Evolutionary conservation across 2,797 vertebrate species (phyloP).

Genomic region (Helarctos malayanus): DNA sequence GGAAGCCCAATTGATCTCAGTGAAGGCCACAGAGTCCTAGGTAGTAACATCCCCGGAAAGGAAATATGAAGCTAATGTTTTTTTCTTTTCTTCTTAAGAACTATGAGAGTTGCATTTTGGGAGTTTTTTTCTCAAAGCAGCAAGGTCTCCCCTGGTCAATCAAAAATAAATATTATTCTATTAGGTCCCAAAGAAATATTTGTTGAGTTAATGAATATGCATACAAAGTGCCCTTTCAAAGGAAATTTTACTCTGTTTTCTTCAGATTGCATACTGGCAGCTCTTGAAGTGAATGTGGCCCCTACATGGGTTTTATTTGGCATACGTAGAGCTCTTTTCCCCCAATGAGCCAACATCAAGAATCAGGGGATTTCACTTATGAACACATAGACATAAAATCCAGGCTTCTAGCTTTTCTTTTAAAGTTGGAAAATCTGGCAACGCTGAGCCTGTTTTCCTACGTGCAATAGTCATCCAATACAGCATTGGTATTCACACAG

Average conservation of each 20-base stretch:
- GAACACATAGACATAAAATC: neutral
- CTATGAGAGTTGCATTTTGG: slow-evolving; percentile 45
- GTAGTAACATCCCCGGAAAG: neutral
- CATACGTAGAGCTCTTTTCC: neutral
- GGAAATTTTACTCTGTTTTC: slow-evolving; percentile 26
- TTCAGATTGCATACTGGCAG: neutral
- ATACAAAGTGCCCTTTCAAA: slow-evolving; percentile 68
- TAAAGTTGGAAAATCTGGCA: neutral
- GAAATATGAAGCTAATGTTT: slow-evolving; percentile 25
- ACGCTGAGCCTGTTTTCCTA: neutral
- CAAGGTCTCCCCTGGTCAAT: slow-evolving; percentile 39
- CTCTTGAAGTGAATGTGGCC: neutral
- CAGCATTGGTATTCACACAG: rapidly evolving
- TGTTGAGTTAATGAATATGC: slow-evolving; percentile 75
- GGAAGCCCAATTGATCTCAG: neutral
- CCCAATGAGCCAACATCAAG: neutral
- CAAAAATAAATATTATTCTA: slow-evolving; percentile 77
- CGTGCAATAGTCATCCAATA: rapidly evolving
- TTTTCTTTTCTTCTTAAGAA: slow-evolving; percentile 32
- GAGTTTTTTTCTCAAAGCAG: slow-evolving; percentile 73
- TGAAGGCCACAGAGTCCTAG: neutral
- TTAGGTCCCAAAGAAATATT: slow-evolving; percentile 73
- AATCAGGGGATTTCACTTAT: neutral
- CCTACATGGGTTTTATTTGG: neutral
- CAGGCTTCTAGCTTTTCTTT: slow-evolving; percentile 8